These are phyloP conservation scores for Rhodinocichla rosea DNA, from an alignment of 2,113 vertebrate genomes.

Conservation along the genomic window DNA sequence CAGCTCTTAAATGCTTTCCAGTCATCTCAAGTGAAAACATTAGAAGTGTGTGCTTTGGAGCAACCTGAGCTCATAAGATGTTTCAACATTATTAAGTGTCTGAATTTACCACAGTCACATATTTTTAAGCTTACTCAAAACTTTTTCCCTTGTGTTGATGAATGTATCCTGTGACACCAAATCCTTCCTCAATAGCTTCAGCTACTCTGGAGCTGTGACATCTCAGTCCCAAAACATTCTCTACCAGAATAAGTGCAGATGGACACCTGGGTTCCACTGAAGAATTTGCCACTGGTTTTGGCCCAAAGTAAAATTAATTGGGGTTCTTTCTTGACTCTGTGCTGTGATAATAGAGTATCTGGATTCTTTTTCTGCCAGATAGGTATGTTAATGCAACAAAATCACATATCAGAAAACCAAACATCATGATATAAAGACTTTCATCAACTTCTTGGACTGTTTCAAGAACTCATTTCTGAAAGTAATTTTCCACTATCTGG, in stretches of 20 bases:
- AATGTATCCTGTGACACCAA: neutral
- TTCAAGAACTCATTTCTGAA: neutral
- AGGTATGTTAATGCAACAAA: neutral
- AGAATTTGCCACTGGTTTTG: neutral
- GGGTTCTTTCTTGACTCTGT: neutral
- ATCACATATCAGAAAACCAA: neutral
- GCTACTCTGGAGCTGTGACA: neutral
- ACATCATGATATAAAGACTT: neutral
- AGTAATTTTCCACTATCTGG: neutral
- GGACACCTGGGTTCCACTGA: neutral
- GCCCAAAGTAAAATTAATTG: neutral
- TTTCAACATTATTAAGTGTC: neutral
- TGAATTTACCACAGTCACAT: neutral
- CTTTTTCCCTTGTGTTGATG: fast-evolving
- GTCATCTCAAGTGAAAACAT: neutral
- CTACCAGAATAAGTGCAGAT: neutral
- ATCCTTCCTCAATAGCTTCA: neutral
- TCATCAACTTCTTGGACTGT: neutral
- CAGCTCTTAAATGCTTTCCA: neutral
- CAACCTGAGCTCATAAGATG: neutral
- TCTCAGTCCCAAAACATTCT: neutral
- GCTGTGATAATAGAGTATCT: neutral
- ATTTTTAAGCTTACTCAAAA: neutral
- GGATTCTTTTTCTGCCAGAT: neutral
- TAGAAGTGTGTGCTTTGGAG: neutral